Conservation (phyloP, 2,888 invertebrate species). For the Drosophila infuscata region DNA sequence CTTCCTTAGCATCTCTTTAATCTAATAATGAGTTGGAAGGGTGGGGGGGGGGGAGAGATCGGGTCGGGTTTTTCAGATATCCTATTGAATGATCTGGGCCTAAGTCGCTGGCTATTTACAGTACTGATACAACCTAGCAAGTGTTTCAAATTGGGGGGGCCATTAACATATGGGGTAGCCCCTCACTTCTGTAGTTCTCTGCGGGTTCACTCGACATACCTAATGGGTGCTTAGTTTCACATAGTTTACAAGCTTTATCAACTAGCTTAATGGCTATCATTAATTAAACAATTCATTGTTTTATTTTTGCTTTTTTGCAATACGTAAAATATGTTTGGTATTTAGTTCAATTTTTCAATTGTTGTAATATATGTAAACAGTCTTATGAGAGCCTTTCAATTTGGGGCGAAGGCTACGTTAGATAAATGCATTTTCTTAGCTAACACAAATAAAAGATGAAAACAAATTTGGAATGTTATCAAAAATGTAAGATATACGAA, state of each 20-base stretch:
- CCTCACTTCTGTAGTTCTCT: conserved; percentile 31
- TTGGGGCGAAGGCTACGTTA: conserved; percentile 52
- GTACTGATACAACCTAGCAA: conserved; percentile 78
- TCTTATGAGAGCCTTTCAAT: conserved; percentile 71
- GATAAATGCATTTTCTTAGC: conserved; percentile 64
- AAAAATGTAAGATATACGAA: neutral
- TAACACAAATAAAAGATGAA: neutral
- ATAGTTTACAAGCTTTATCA: conserved; percentile 62
- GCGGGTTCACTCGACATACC: conserved; percentile 74
- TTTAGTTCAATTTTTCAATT: conserved; percentile 19
- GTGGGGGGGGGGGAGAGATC: neutral
- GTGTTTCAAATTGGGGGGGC: conserved; percentile 58
- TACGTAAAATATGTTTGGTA: conserved; percentile 57
- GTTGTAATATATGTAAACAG: conserved; percentile 67
- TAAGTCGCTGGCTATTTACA: conserved; percentile 67
- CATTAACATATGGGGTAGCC: conserved; percentile 48
- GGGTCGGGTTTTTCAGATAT: neutral
- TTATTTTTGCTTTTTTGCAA: conserved; percentile 21
- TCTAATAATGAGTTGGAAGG: neutral
- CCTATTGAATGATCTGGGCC: conserved; percentile 14
- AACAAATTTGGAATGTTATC: neutral
- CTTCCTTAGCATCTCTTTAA: conserved; percentile 27
- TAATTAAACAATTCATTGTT: conserved; percentile 52
- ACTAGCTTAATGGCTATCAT: conserved; percentile 41
- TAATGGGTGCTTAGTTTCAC: conserved; percentile 73